A percentile compares a stretch with the other conserved stretches of the same genome.
Conservation (phyloP, 2,113 vertebrate species). For the Himantopus leucocephalus region DNA sequence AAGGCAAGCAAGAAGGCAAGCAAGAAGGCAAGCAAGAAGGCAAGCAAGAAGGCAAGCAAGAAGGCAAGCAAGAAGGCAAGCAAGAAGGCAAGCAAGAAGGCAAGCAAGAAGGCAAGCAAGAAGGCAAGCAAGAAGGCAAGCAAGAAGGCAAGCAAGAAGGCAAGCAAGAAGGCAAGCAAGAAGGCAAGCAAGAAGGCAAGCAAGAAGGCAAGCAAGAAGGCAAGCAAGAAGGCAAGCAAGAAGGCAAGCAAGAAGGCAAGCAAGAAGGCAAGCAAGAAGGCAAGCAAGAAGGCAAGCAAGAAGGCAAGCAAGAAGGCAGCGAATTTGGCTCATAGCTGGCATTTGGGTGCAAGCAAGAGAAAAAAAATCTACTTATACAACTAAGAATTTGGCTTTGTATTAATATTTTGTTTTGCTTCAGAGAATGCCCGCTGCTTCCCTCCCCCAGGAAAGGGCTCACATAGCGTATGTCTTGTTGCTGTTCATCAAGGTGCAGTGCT, state of each 20-base stretch:
- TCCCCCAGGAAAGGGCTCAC: background rate
- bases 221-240: background rate
- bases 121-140: background rate
- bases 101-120: background rate
- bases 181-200: background rate
- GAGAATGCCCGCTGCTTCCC: background rate
- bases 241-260: background rate
- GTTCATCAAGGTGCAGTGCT: background rate
- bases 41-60: background rate
- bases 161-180: background rate
- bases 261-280: background rate
- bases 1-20: background rate
- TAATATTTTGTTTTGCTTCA: background rate
- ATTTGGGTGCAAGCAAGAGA: background rate
- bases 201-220: background rate
- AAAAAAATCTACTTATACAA: background rate
- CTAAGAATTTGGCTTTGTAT: background rate
- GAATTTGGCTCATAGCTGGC: background rate
- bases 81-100: background rate
- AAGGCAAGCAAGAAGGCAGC: background rate
- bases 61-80: background rate
- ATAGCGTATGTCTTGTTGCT: background rate
- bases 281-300: background rate
- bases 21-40: background rate
- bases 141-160: background rate